phyloP scores from a whole-genome alignment of 1,140 invertebrate genomes.

The Camponotus vicinus region DNA sequence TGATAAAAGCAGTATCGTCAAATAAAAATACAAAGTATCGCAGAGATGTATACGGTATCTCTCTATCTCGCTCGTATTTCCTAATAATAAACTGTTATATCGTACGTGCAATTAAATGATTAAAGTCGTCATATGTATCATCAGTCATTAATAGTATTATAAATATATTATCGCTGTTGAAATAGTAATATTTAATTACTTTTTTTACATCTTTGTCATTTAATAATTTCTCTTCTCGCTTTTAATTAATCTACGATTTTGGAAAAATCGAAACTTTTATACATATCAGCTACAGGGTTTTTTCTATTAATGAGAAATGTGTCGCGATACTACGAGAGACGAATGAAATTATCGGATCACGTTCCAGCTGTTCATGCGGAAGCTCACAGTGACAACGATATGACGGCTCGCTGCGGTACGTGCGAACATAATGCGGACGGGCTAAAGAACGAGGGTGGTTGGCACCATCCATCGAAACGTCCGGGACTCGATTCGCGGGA shows the following conservation, averaged over 20 bases:
- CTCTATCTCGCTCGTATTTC: not conserved
- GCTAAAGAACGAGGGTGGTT: constrained; percentile 65
- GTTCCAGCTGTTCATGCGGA: not conserved
- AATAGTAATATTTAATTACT: not conserved
- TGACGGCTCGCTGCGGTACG: constrained; percentile 38
- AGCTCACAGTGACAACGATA: constrained; percentile 34
- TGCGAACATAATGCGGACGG: constrained; percentile 47
- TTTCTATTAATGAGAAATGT: not conserved
- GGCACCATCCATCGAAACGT: constrained; percentile 71
- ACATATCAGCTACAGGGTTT: not conserved
- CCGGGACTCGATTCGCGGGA: constrained; percentile 71
- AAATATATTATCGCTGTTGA: not conserved
- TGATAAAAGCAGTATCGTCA: not conserved
- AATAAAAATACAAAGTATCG: not conserved
- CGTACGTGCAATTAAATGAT: not conserved
- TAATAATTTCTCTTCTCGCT: not conserved
- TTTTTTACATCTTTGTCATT: not conserved
- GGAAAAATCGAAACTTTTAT: not conserved
- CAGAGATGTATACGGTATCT: not conserved
- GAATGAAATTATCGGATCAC: constrained; percentile 9
- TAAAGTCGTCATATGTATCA: no score
- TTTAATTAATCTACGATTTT: not conserved
- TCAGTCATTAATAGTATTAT: not conserved
- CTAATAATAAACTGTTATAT: constrained; percentile 8
- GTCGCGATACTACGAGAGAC: not conserved